phyloP scores from a whole-genome alignment of 1,140 invertebrate genomes.

The Nasonia giraulti region DNA sequence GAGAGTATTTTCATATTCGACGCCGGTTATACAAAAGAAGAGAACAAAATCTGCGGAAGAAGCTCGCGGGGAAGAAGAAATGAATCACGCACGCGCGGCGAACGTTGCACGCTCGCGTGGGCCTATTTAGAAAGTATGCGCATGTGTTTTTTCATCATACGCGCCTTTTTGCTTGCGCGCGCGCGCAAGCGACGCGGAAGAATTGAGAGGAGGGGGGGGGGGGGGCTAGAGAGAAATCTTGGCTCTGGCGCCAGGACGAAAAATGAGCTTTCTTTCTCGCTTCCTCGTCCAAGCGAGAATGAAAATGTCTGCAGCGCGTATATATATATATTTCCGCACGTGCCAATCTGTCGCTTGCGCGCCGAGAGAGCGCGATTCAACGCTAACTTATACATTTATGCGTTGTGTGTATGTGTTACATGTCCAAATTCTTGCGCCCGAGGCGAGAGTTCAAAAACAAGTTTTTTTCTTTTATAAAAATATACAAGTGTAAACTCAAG shows the following conservation, averaged over 20 bases:
- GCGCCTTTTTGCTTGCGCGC: neutral
- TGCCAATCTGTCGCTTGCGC: slow-evolving; percentile 21
- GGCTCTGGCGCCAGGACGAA: slow-evolving; percentile 18
- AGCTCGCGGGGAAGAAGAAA: neutral
- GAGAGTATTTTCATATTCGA: neutral
- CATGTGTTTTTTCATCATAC: neutral
- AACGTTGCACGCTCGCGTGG: neutral
- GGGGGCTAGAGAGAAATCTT: slow-evolving; percentile 1
- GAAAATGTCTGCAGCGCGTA: neutral
- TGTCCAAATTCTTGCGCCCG: neutral
- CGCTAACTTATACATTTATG: slow-evolving; percentile 18
- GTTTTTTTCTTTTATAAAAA: slow-evolving; percentile 29
- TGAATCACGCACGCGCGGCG: neutral
- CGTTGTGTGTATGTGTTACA: neutral
- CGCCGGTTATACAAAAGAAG: neutral
- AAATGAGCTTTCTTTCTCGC: slow-evolving; percentile 13
- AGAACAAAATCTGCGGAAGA: neutral
- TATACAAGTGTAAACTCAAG: slow-evolving; percentile 4
- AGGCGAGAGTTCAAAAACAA: slow-evolving; percentile 7
- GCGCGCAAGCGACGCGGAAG: neutral
- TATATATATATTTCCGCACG: neutral
- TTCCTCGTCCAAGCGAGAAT: neutral
- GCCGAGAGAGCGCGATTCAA: neutral
- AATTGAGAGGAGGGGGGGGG: neutral
- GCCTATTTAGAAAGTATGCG: slow-evolving; percentile 15